phyloP scores from a whole-genome alignment of 2,888 invertebrate genomes.

The Cyaniris semiargus region DNA sequence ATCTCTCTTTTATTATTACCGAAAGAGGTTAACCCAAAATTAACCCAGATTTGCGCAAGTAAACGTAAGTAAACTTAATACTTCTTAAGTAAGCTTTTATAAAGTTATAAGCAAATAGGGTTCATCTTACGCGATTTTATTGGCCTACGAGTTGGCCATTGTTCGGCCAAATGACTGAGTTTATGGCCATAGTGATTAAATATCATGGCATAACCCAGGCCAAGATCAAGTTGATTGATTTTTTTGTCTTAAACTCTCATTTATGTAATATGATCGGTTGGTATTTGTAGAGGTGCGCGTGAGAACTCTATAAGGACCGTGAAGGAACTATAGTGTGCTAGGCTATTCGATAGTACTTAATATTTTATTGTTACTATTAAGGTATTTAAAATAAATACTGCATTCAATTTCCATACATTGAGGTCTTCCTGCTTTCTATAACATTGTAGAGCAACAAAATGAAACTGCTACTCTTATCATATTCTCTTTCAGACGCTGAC shows the following conservation, averaged over 20 bases:
- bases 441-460: neutral
- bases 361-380: no score
- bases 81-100: neutral
- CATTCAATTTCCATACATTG: no score
- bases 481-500: neutral
- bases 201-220: conserved; percentile 47
- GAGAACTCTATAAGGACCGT: neutral
- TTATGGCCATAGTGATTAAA: conserved; percentile 51
- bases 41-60: neutral
- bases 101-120: conserved; percentile 18
- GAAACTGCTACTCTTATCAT: neutral
- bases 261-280: neutral
- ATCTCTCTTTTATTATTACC: no score
- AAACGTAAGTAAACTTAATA: neutral
- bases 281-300: neutral
- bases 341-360: no score
- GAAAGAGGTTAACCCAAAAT: no score
- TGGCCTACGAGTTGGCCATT: conserved; percentile 46
- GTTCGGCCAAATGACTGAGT: conserved; percentile 43
- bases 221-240: conserved; percentile 45
- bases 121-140: conserved; percentile 41
- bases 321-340: neutral
- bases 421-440: no score
- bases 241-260: conserved; percentile 30
- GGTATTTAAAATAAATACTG: no score